Base-by-base conservation (phyloP, 2,888 invertebrate species). In the Cantharis lateralis region DNA sequence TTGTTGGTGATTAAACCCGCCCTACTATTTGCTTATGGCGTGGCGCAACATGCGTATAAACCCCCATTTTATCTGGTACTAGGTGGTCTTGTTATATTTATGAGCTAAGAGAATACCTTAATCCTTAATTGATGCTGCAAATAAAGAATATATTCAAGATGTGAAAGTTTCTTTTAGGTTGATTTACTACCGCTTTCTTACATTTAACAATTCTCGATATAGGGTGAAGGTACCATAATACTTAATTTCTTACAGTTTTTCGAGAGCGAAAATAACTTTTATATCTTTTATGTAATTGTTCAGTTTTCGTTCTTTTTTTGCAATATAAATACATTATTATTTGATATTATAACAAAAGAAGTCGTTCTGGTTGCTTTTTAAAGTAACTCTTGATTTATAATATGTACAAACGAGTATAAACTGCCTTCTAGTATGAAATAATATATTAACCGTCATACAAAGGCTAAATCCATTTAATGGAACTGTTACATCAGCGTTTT, bases 11-110 rank as follows among this genome's bases (percentile, higher is more conserved):
- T 74, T 72, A 74, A 77, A 70, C 32, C 71, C 78, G 75, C 78
- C 78, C 78, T 62, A 48, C 61, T 73, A 71, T 78, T 78, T 78
- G 64, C 75, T 70, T 73, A 75, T 78, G 75, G 75, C 78, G 78
- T 78, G 78, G 72, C 75, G 63, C 63, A 69, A 77, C 77, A 77
- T 70, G 74, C 77, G 74, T 77, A 68, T 68, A 68, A 77, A 77
- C 71, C 74, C 77, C 68, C 68, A 71, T 72, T 77, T 68, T 48
- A 68, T 74, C 64, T 71, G 16, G 74, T 77, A 74, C 71, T 48
- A 48, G n/a, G 48, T 48, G 48, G 48, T 48, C n/a, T 48, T 48
- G 48, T 48, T 48, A 48, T 7, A 48, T 48, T 48, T 48, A 48
- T 48, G 48, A 48, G 48, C n/a, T 48, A 48, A 48, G 48, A 48